phyloP scores from a whole-genome alignment of 2,797 vertebrate species.

The Sebastes reedi region DNA sequence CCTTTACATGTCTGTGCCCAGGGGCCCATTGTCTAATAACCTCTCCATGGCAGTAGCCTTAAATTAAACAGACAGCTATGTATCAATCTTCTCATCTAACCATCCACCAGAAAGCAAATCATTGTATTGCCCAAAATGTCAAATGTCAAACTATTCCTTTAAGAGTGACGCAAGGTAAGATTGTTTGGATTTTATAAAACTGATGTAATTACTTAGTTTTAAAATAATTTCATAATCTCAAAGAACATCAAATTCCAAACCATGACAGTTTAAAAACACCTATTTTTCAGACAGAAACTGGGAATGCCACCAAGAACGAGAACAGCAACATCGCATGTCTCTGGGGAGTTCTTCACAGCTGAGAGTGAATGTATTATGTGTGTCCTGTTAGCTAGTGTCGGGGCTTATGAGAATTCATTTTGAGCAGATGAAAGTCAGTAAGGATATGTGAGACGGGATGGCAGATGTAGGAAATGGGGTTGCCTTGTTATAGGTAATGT shows the following conservation, averaged over 20 bases:
- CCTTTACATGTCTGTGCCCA: too few relatives aligned
- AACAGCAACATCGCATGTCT: neutral
- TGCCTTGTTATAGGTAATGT: slow-evolving; percentile 63
- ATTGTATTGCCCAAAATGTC: neutral
- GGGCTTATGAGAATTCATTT: slow-evolving; percentile 50
- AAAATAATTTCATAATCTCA: neutral
- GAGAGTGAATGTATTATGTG: slow-evolving; percentile 47
- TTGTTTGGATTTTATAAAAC: neutral
- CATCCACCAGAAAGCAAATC: neutral
- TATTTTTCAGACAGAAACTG: slow-evolving; percentile 11
- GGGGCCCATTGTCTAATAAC: too few relatives aligned
- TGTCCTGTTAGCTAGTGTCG: slow-evolving; percentile 37
- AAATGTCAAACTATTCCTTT: neutral
- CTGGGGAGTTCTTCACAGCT: slow-evolving; percentile 27
- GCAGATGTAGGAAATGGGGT: slow-evolving; percentile 58
- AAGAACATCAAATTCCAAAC: neutral
- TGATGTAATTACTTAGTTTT: neutral
- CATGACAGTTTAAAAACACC: slow-evolving; percentile 3
- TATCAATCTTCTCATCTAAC: neutral
- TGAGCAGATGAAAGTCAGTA: slow-evolving; percentile 66
- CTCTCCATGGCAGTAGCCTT: neutral
- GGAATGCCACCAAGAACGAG: slow-evolving; percentile 23
- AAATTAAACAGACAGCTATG: neutral
- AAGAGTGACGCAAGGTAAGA: neutral
- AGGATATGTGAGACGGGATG: slow-evolving; percentile 56